phyloP scores from a whole-genome alignment of 2,797 vertebrate species.

The Xiphophorus birchmanni region DNA sequence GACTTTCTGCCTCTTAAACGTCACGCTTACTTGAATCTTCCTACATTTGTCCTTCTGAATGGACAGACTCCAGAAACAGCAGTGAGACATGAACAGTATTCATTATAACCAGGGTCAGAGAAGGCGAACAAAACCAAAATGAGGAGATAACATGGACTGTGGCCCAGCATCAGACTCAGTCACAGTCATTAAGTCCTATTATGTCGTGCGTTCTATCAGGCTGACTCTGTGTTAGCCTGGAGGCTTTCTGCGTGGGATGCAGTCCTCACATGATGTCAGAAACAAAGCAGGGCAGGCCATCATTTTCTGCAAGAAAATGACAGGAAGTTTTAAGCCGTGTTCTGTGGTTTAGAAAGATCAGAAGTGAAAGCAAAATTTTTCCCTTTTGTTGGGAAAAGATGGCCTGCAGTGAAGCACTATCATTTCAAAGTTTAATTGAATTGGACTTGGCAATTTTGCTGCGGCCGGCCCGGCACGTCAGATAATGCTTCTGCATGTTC shows the following conservation, averaged over 20 bases:
- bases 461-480: no score
- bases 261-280: not conserved
- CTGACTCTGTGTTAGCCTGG: not conserved
- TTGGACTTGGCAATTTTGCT: not conserved
- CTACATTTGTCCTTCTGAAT: not conserved
- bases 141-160: not conserved
- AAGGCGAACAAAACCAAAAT: not conserved
- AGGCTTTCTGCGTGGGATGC: slow-evolving; percentile 2
- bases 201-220: not conserved
- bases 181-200: slow-evolving; percentile 2
- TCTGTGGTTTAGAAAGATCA: not conserved
- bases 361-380: not conserved
- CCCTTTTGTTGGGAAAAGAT: not conserved
- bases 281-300: not conserved
- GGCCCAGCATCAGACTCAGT: not conserved
- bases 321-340: not conserved
- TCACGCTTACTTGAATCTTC: not conserved
- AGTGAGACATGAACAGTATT: not conserved
- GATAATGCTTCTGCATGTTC: no score
- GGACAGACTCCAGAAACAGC: not conserved
- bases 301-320: not conserved
- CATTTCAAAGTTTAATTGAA: not conserved
- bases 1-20: not conserved
- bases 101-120: not conserved
- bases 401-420: not conserved